These are phyloP conservation scores for Acipenser transmontanus DNA, from an alignment of 2,797 vertebrate genomes.

Conservation along the genomic window DNA sequence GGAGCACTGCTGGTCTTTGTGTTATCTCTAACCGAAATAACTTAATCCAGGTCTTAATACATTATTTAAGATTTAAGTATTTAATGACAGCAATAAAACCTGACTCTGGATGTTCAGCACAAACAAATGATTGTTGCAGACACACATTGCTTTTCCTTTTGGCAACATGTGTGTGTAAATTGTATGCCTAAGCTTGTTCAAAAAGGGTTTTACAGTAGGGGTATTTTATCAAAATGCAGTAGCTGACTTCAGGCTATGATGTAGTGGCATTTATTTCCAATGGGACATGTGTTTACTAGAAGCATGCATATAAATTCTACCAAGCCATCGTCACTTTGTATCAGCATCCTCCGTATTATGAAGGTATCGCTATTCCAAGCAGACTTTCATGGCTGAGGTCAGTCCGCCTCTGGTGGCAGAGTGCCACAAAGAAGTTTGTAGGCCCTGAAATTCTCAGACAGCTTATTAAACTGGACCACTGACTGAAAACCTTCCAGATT, in stretches of 20 bases:
- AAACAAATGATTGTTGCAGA: too few relatives aligned
- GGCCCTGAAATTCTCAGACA: constrained; percentile 34
- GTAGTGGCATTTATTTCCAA: background rate
- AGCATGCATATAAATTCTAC: background rate
- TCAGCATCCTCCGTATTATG: constrained; percentile 44
- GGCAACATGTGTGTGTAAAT: background rate
- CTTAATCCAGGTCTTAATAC: too few relatives aligned
- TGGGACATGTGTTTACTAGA: background rate
- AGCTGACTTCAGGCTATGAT: background rate
- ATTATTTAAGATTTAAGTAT: too few relatives aligned
- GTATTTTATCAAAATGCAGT: background rate
- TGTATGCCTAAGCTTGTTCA: background rate
- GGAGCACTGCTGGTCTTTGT: too few relatives aligned
- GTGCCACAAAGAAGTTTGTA: constrained; percentile 23
- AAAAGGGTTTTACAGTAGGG: background rate
- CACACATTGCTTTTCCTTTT: background rate
- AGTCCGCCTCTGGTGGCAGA: constrained; percentile 27
- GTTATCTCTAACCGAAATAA: too few relatives aligned
- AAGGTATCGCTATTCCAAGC: constrained; percentile 28
- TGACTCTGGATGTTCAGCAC: too few relatives aligned
- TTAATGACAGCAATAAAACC: too few relatives aligned
- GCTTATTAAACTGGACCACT: constrained; percentile 43
- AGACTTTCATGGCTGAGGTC: constrained; percentile 57
- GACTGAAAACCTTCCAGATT: constrained; percentile 29
- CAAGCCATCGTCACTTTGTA: constrained; percentile 40